phyloP scores from a whole-genome alignment of 2,113 vertebrate genomes.

The Seriola rivoliana region DNA sequence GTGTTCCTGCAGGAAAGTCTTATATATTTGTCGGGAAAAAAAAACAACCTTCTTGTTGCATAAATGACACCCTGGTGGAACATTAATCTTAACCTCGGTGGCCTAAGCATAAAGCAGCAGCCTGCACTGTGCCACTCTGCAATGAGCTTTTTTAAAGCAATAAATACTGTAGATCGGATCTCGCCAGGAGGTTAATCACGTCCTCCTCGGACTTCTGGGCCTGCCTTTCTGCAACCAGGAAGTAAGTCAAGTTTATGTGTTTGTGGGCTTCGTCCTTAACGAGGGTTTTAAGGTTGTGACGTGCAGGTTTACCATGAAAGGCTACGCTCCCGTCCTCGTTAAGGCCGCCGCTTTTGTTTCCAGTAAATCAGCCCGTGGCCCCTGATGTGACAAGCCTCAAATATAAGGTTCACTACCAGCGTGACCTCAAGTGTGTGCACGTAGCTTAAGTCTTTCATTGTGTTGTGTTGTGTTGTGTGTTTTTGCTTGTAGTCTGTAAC shows the following conservation, averaged over 20 bases:
- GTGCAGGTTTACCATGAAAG: not conserved
- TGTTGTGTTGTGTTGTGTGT: not conserved
- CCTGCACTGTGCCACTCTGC: not conserved
- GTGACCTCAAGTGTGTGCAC: conserved; percentile 9
- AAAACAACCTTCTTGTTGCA: not conserved
- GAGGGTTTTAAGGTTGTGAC: not conserved
- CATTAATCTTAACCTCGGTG: not conserved
- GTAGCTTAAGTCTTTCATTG: not conserved
- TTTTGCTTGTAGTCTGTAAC: too few species aligned
- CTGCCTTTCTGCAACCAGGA: not conserved
- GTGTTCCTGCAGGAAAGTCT: not conserved
- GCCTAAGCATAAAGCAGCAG: not conserved
- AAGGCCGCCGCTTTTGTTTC: conserved; percentile 16
- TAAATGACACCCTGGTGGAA: conserved; percentile 1
- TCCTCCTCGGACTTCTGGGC: not conserved
- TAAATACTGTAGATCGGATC: not conserved
- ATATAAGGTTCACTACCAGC: conserved; percentile 18
- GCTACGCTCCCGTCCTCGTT: not conserved
- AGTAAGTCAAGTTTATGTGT: conserved; percentile 38
- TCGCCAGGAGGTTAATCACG: not conserved
- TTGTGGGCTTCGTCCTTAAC: conserved; percentile 20
- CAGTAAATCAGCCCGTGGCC: conserved; percentile 28
- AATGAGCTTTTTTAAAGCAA: not conserved
- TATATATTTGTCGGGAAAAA: too few species aligned
- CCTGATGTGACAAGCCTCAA: conserved; percentile 40